Evolutionary conservation across 2,113 vertebrate genomes (phyloP).

Genomic region (Phrynocephalus versicolor): DNA sequence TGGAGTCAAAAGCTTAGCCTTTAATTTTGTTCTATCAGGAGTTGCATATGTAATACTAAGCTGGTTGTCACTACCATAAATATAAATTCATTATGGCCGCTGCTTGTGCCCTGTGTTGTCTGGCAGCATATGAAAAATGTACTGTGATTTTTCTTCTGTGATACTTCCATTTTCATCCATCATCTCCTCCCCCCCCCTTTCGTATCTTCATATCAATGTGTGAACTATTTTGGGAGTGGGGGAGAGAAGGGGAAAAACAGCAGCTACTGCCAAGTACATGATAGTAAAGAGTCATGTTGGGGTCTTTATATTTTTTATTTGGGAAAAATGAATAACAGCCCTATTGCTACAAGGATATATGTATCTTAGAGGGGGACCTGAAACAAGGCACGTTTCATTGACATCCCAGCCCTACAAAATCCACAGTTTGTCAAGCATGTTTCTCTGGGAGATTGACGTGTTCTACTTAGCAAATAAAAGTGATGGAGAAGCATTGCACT

Average conservation of each 20-base stretch:
- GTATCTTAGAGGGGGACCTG: background rate
- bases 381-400: background rate
- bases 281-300: too few relatives aligned
- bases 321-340: background rate
- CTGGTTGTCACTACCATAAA: background rate
- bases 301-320: background rate
- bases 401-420: background rate
- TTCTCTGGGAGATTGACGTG: background rate
- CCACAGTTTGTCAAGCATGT: background rate
- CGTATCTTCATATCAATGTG: too few relatives aligned
- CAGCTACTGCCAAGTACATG: background rate
- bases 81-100: background rate
- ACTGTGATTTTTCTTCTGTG: background rate
- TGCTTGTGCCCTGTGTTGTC: background rate
- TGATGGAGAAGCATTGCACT: background rate
- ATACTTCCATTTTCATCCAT: background rate
- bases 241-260: too few relatives aligned
- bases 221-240: too few relatives aligned
- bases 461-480: too few relatives aligned
- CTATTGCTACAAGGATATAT: background rate
- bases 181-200: background rate
- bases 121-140: background rate
- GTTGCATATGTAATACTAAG: background rate
- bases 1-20: background rate
- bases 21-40: background rate